phyloP scores from a whole-genome alignment of 2,888 invertebrate species.

The Drosophila monieri region DNA sequence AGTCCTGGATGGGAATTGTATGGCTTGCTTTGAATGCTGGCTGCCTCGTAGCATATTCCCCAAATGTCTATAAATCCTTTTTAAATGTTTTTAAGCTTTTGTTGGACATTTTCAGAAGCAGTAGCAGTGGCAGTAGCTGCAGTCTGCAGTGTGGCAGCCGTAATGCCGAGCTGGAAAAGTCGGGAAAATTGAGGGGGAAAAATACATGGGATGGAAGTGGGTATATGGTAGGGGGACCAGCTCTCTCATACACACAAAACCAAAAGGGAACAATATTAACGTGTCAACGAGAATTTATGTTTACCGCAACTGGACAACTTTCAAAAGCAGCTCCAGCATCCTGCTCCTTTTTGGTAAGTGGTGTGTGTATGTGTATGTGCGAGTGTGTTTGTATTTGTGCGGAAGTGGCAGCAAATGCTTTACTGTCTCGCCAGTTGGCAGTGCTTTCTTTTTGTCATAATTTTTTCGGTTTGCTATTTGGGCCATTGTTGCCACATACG shows the following conservation, averaged over 20 bases:
- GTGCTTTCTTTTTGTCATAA: slow-evolving; percentile 6
- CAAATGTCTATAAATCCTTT: slow-evolving; percentile 79
- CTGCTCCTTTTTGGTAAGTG: slow-evolving; percentile 28
- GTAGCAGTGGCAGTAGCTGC: slow-evolving; percentile 43
- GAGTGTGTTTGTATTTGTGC: slow-evolving; percentile 37
- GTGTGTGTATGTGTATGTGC: slow-evolving; percentile 20
- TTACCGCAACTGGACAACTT: slow-evolving; percentile 79
- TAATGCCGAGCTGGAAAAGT: slow-evolving; percentile 25
- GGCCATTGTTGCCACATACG: slow-evolving; percentile 49
- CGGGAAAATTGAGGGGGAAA: slow-evolving; percentile 11
- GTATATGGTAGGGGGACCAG: slow-evolving; percentile 9
- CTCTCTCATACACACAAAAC: slow-evolving; percentile 46
- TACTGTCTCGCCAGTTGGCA: slow-evolving; percentile 75
- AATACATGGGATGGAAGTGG: slow-evolving; percentile 12
- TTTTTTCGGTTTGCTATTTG: slow-evolving; percentile 47
- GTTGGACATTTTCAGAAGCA: slow-evolving; percentile 73
- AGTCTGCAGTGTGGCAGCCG: slow-evolving; percentile 37
- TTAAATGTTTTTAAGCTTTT: slow-evolving; percentile 79
- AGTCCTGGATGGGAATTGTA: slow-evolving; percentile 4
- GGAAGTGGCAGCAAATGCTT: slow-evolving; percentile 78
- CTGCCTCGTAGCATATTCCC: slow-evolving; percentile 69
- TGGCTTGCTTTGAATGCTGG: slow-evolving; percentile 42
- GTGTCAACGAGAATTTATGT: slow-evolving; percentile 79
- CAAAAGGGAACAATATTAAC: slow-evolving; percentile 79
- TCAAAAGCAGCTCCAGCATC: slow-evolving; percentile 71